Evolutionary conservation across 2,113 vertebrate species (phyloP).

Genomic region (Peromyscus maniculatus): DNA sequence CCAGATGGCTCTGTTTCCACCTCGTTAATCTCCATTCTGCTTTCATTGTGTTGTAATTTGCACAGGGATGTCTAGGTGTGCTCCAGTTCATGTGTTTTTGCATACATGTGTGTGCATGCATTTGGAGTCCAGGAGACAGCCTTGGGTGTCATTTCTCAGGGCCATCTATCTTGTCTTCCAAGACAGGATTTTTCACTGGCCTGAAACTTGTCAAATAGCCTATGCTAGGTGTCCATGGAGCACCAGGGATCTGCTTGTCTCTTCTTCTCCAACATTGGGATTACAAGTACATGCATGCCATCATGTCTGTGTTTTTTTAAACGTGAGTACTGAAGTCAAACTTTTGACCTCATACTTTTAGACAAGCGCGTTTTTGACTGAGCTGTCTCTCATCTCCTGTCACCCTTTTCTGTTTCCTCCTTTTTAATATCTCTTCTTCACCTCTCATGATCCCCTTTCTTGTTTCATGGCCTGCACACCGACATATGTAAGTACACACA

Average conservation of each 20-base stretch:
- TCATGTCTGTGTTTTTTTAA: not conserved
- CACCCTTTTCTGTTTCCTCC: not conserved
- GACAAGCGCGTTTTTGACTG: not conserved
- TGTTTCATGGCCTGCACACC: not conserved
- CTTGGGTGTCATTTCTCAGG: too few relatives aligned
- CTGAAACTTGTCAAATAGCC: too few relatives aligned
- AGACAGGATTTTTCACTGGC: too few relatives aligned
- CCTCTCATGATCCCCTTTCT: not conserved
- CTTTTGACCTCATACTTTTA: not conserved
- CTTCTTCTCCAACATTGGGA: too few relatives aligned
- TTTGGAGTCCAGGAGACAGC: not conserved
- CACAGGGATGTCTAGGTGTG: not conserved
- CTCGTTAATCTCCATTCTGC: not conserved
- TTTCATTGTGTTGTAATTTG: not conserved
- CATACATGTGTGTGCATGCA: not conserved
- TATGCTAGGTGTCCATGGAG: too few relatives aligned
- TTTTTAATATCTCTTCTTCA: not conserved
- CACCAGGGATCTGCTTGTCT: too few relatives aligned
- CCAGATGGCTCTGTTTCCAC: not conserved
- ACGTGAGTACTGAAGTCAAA: not conserved
- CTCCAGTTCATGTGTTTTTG: not conserved
- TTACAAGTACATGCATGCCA: not conserved
- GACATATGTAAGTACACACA: not conserved
- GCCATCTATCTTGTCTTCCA: too few relatives aligned
- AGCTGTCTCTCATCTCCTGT: not conserved